Evolutionary conservation across 37 sponge, comb jelly and placozoan species (phyloP).

Genomic region (Beroe ovata): DNA sequence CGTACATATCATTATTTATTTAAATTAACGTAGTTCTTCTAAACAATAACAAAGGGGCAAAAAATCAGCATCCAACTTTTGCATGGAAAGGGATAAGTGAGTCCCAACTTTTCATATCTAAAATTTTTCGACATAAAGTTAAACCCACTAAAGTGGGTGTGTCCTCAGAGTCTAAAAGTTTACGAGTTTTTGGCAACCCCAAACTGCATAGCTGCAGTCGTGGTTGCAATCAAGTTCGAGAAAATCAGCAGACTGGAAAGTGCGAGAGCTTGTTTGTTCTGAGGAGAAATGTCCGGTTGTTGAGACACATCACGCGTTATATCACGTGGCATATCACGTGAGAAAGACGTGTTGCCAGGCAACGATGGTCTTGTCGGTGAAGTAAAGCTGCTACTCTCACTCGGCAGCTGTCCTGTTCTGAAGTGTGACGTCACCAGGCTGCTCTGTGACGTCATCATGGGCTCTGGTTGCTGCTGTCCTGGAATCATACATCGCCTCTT

Average conservation of each 20-base stretch:
- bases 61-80: too few relatives aligned
- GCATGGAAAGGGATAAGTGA: too few relatives aligned
- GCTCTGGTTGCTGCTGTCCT: too few relatives aligned
- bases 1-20: too few relatives aligned
- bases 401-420: background rate
- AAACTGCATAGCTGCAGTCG: constrained; percentile 29
- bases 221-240: constrained; percentile 23
- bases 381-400: background rate
- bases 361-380: background rate
- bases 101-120: too few relatives aligned
- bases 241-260: constrained; percentile 22
- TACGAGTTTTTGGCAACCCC: background rate
- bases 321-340: background rate
- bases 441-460: background rate
- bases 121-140: too few relatives aligned
- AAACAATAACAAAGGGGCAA: too few relatives aligned
- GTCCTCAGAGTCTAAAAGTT: too few relatives aligned
- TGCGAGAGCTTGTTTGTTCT: background rate
- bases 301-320: background rate
- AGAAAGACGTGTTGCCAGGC: background rate
- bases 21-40: too few relatives aligned
- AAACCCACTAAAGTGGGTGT: too few relatives aligned
- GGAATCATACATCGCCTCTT: constrained; percentile 26
- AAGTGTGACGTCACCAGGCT: background rate
- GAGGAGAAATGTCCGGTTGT: background rate